Conservation (phyloP, 92 coral and sea anemone genomes). For the Actinernus sp. region DNA sequence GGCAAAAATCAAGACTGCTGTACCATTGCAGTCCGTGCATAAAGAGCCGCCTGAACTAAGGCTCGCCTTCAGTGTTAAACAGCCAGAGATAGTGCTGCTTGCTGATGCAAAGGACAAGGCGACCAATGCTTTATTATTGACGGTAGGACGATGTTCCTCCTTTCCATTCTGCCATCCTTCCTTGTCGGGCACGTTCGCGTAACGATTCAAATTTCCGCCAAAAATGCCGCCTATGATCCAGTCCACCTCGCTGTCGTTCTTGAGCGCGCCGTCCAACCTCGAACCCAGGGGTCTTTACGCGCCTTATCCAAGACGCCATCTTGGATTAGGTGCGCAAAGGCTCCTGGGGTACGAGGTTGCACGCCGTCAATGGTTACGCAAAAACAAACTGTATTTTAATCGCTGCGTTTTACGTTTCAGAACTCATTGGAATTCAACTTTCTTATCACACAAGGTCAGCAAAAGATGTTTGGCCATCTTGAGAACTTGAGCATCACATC, state of each 20-base stretch:
- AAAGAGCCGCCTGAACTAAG: slow-evolving; percentile 71
- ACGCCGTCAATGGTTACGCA: not conserved
- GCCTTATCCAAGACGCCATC: too few relatives aligned
- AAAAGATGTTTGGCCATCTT: slow-evolving; percentile 76
- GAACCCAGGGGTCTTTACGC: too few relatives aligned
- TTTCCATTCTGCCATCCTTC: too few relatives aligned
- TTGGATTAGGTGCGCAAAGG: too few relatives aligned
- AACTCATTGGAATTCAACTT: slow-evolving; percentile 82
- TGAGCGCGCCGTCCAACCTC: too few relatives aligned
- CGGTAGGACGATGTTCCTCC: slow-evolving; percentile 67
- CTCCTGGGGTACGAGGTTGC: not conserved
- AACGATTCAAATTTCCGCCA: too few relatives aligned
- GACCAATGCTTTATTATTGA: slow-evolving; percentile 89
- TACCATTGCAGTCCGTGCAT: slow-evolving; percentile 26
- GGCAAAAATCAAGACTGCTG: not conserved
- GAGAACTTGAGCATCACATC: slow-evolving; percentile 73
- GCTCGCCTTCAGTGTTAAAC: slow-evolving; percentile 73
- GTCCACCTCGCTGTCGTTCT: too few relatives aligned
- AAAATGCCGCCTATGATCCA: too few relatives aligned
- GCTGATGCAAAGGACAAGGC: slow-evolving; percentile 95
- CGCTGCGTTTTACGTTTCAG: slow-evolving; percentile 31
- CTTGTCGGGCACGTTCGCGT: too few relatives aligned
- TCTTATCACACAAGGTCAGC: slow-evolving; percentile 70
- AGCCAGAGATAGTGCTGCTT: slow-evolving; percentile 90
- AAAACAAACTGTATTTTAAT: not conserved